These are phyloP conservation scores for Sebastes trivittatus DNA, from an alignment of 2,797 vertebrate species.

Conservation along the genomic window DNA sequence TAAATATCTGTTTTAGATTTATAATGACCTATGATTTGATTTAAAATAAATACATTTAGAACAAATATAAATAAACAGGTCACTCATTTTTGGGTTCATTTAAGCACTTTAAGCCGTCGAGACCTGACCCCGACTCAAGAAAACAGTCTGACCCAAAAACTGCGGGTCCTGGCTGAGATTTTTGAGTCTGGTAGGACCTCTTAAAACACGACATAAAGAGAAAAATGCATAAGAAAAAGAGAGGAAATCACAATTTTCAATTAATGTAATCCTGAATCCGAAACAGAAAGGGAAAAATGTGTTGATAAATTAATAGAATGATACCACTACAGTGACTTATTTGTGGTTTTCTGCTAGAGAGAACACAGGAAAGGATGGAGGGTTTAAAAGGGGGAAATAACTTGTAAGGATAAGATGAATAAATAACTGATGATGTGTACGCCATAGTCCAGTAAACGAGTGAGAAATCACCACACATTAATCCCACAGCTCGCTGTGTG, in stretches of 20 bases:
- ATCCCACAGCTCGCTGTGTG: neutral
- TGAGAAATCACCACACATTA: neutral
- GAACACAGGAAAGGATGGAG: neutral
- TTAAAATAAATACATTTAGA: neutral
- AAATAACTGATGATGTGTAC: constrained; percentile 3
- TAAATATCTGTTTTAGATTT: neutral
- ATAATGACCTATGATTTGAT: neutral
- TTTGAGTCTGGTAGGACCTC: neutral
- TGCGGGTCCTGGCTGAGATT: neutral
- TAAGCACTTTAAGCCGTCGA: neutral
- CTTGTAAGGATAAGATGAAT: constrained; percentile 1
- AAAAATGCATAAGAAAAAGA: constrained; percentile 30
- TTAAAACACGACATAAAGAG: constrained; percentile 73
- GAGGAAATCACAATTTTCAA: constrained; percentile 52
- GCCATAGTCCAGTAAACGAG: neutral
- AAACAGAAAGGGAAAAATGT: neutral
- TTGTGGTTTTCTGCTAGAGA: neutral
- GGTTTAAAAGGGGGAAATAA: neutral
- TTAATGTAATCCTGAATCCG: constrained; percentile 65
- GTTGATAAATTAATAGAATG: neutral
- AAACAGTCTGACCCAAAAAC: neutral
- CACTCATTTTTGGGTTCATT: neutral
- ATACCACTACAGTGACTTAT: neutral
- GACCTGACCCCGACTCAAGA: neutral
- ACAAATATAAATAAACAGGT: neutral